phyloP scores from a whole-genome alignment of 2,797 vertebrate genomes.

The Ctenopoma multispine region DNA sequence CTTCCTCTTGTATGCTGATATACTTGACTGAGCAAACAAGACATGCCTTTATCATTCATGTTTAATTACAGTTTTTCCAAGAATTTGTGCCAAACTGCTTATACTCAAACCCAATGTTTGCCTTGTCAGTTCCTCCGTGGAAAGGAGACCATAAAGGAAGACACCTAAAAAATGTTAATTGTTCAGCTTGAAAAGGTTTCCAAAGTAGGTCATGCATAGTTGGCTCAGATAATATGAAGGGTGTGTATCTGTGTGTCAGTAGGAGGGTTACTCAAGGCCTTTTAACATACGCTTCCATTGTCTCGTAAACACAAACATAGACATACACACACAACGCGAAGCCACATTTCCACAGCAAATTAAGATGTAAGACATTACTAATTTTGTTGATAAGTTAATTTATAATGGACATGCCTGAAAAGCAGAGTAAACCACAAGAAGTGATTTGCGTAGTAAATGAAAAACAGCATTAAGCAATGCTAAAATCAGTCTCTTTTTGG shows the following conservation, averaged over 20 bases:
- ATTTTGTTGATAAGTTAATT: conserved; percentile 33
- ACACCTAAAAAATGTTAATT: conserved; percentile 74
- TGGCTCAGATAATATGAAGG: conserved; percentile 73
- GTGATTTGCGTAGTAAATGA: not conserved
- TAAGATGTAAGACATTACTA: conserved; percentile 17
- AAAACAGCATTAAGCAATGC: conserved; percentile 5
- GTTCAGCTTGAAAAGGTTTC: conserved; percentile 77
- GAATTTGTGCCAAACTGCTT: conserved; percentile 63
- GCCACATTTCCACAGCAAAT: conserved; percentile 30
- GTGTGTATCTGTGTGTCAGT: conserved; percentile 45
- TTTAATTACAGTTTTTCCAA: conserved; percentile 75
- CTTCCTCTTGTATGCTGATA: conserved; percentile 55
- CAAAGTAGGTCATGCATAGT: conserved; percentile 82
- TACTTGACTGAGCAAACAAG: conserved; percentile 75
- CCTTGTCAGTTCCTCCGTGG: conserved; percentile 58
- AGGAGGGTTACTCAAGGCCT: conserved; percentile 44
- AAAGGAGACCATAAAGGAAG: conserved; percentile 69
- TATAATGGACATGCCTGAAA: not conserved
- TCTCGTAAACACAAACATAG: conserved; percentile 28
- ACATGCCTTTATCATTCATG: conserved; percentile 72
- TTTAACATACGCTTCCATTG: conserved; percentile 61
- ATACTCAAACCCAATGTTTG: conserved; percentile 56
- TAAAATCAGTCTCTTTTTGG: not conserved
- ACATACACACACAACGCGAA: conserved; percentile 3
- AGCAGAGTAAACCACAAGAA: conserved; percentile 6